A percentile compares a stretch with the other conserved stretches of the same genome.
phyloP scores from a whole-genome alignment of 1,140 invertebrate species.

The Scaptomyza montana region DNA sequence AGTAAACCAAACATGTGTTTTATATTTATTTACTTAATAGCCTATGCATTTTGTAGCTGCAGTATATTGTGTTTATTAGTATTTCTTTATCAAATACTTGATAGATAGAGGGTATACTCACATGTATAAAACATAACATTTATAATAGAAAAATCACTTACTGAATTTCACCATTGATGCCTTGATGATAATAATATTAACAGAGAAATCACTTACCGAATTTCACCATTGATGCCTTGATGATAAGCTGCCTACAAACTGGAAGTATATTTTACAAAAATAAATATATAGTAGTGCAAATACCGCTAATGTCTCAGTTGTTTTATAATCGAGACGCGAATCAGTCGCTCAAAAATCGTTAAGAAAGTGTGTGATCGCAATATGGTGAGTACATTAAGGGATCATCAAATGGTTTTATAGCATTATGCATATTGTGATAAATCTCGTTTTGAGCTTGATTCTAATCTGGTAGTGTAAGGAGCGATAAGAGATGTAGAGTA shows the following conservation, averaged over 20 bases:
- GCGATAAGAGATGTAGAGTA: too few species aligned
- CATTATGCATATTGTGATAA: too few species aligned
- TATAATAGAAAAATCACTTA: neutral
- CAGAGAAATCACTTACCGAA: neutral
- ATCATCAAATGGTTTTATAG: too few species aligned
- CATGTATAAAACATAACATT: neutral
- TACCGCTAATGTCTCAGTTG: conserved; percentile 4
- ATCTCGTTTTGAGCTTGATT: too few species aligned
- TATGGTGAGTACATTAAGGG: conserved; percentile 11
- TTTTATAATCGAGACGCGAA: neutral
- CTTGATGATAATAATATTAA: conserved; percentile 5
- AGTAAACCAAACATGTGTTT: neutral
- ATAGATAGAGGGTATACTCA: neutral
- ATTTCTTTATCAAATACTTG: too few species aligned
- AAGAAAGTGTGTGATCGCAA: neutral
- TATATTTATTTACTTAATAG: too few species aligned
- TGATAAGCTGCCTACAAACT: conserved; percentile 1
- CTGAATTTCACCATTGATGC: conserved; percentile 1
- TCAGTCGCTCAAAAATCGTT: neutral
- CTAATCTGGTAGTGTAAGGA: too few species aligned
- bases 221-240: neutral
- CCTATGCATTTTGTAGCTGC: too few species aligned
- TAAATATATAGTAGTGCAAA: neutral
- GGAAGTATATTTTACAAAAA: neutral
- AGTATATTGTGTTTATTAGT: too few species aligned